Evolutionary conservation across 2,888 invertebrate genomes (phyloP).

Genomic region (Craniophora ligustri): DNA sequence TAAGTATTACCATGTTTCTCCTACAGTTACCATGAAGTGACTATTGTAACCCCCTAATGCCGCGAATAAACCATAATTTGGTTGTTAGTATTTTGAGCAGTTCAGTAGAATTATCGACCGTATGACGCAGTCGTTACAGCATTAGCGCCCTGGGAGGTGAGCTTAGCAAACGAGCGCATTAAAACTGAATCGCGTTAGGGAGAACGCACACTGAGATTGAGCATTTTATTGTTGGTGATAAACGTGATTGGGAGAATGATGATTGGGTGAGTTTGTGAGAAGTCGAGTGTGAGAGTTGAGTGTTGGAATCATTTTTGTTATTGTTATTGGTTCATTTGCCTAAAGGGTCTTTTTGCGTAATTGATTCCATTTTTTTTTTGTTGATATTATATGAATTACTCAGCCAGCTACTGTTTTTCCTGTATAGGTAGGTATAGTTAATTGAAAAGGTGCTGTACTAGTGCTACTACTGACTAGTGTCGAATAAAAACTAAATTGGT

Average conservation of each 20-base stretch:
- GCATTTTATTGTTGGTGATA: slow-evolving; percentile 27
- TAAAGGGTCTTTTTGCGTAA: background rate
- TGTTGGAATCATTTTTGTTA: background rate
- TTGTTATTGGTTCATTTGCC: background rate
- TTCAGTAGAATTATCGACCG: slow-evolving; percentile 25
- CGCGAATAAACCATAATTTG: background rate
- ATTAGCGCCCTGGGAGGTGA: slow-evolving; percentile 49
- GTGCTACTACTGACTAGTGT: too few relatives aligned
- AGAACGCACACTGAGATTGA: slow-evolving; percentile 33
- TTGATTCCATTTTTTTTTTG: background rate
- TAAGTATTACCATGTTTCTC: too few relatives aligned
- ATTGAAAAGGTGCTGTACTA: too few relatives aligned
- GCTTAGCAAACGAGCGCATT: slow-evolving; percentile 59
- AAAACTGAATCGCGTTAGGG: slow-evolving; percentile 49
- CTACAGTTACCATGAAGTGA: background rate
- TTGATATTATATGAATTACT: too few relatives aligned
- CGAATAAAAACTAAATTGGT: too few relatives aligned
- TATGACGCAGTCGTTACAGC: slow-evolving; percentile 43
- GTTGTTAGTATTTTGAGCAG: slow-evolving; percentile 5
- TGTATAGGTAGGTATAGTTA: too few relatives aligned
- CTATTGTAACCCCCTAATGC: background rate
- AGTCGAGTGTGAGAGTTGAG: too few relatives aligned
- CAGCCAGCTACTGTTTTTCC: too few relatives aligned
- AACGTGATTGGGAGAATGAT: slow-evolving; percentile 12
- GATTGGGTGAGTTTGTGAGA: slow-evolving; percentile 5